A percentile compares a stretch with the other conserved stretches of the same genome.
phyloP scores from a whole-genome alignment of 1,140 invertebrate species.

The Scaptomyza hsui region DNA sequence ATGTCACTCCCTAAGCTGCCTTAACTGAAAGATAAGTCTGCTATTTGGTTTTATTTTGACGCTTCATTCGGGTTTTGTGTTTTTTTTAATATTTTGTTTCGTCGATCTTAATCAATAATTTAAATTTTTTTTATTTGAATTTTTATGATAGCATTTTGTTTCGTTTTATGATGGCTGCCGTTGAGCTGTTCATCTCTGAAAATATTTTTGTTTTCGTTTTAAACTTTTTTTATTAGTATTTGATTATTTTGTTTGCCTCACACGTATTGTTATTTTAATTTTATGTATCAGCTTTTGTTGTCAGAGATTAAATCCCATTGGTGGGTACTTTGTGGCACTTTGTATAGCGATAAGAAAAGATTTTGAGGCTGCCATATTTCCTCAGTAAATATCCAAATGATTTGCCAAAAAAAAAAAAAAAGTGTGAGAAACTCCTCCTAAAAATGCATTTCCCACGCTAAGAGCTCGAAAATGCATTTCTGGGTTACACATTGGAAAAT shows the following conservation, averaged over 20 bases:
- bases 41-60: constrained; percentile 63
- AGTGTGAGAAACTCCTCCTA: constrained; percentile 31
- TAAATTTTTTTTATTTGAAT: constrained; percentile 81
- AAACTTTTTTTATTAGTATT: constrained; percentile 39
- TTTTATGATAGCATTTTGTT: constrained; percentile 66
- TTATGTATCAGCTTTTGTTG: constrained; percentile 39
- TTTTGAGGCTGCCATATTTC: constrained; percentile 42
- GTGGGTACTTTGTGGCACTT: constrained; percentile 45
- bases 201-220: constrained; percentile 48
- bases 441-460: constrained; percentile 29
- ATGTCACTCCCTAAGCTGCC: constrained; percentile 57
- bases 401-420: constrained; percentile 8
- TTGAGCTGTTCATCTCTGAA: constrained; percentile 22
- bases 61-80: constrained; percentile 49
- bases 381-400: constrained; percentile 34
- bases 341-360: constrained; percentile 21
- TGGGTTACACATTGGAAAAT: constrained; percentile 40
- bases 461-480: constrained; percentile 25
- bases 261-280: constrained; percentile 69
- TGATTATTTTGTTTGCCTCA: constrained; percentile 40
- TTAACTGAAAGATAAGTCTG: constrained; percentile 21
- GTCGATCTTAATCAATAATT: constrained; percentile 80
- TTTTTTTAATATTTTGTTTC: constrained; percentile 72
- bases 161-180: constrained; percentile 58
- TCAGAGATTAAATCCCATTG: constrained; percentile 54